Evolutionary conservation across 2,888 invertebrate genomes (phyloP).

Genomic region (Cephus nigrinus): DNA sequence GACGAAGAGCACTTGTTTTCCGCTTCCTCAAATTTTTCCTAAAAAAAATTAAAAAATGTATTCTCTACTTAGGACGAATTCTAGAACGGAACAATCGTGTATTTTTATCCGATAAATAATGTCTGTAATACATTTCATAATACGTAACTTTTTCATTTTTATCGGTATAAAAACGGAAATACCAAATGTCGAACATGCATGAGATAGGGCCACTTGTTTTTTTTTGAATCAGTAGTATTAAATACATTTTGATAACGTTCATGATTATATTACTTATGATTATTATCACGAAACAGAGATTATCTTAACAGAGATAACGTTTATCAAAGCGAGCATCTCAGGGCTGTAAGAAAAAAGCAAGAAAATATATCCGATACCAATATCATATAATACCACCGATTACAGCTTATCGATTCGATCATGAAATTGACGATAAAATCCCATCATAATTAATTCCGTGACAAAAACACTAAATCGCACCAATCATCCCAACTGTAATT

Average conservation of each 20-base stretch:
- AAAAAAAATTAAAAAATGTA: neutral
- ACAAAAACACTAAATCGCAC: neutral
- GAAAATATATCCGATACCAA: neutral
- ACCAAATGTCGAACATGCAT: neutral
- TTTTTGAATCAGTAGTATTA: neutral
- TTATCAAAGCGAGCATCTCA: neutral
- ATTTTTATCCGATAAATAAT: neutral
- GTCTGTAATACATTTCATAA: neutral
- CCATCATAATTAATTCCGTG: neutral
- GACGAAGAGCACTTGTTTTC: neutral
- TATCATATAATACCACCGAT: neutral
- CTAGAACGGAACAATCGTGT: neutral
- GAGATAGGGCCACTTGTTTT: neutral
- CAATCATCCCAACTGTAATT: neutral
- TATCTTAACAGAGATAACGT: too few species aligned
- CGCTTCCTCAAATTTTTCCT: neutral
- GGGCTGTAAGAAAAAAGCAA: neutral
- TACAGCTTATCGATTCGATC: neutral
- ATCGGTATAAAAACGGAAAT: neutral
- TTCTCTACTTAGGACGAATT: neutral
- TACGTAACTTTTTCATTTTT: neutral
- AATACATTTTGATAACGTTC: neutral
- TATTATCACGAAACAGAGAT: too few species aligned
- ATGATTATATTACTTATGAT: neutral
- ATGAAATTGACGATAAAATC: neutral